Percentiles rank a stretch among this genome's conserved stretches.
These are phyloP conservation scores for Papilio elwesi DNA, from an alignment of 2,888 invertebrate genomes.

Conservation along the genomic window DNA sequence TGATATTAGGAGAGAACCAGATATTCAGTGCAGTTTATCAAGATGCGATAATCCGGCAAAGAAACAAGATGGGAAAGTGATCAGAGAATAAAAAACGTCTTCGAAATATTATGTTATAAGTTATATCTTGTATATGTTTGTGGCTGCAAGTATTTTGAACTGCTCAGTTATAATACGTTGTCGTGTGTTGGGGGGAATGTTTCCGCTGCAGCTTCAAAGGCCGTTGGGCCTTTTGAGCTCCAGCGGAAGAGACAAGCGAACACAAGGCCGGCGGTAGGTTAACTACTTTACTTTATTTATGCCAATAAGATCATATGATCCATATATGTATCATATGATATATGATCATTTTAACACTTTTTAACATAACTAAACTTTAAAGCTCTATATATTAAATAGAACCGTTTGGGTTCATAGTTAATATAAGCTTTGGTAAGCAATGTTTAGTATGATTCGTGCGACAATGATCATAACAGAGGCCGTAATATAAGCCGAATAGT, in stretches of 20 bases:
- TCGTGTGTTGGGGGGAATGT: too few relatives aligned
- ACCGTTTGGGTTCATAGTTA: conserved; percentile 6
- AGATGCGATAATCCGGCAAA: too few relatives aligned
- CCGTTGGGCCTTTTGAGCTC: neutral
- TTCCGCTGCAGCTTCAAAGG: neutral
- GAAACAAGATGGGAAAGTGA: too few relatives aligned
- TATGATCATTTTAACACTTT: neutral
- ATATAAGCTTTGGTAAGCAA: neutral
- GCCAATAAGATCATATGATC: conserved; percentile 1
- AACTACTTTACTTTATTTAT: conserved; percentile 4
- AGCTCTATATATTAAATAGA: neutral
- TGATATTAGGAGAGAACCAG: too few relatives aligned
- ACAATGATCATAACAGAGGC: conserved; percentile 54
- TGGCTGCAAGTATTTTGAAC: too few relatives aligned
- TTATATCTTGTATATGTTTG: neutral
- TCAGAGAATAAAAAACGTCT: too few relatives aligned
- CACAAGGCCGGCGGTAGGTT: conserved; percentile 8
- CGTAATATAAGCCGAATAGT: conserved; percentile 58
- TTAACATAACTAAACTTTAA: neutral
- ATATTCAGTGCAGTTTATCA: too few relatives aligned
- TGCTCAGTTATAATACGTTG: too few relatives aligned
- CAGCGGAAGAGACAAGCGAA: neutral
- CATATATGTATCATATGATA: too few relatives aligned
- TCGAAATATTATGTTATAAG: too few relatives aligned
- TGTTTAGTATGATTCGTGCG: conserved; percentile 50